These are phyloP conservation scores for Lepidostoma basale DNA, from an alignment of 1,140 invertebrate species.

Conservation along the genomic window DNA sequence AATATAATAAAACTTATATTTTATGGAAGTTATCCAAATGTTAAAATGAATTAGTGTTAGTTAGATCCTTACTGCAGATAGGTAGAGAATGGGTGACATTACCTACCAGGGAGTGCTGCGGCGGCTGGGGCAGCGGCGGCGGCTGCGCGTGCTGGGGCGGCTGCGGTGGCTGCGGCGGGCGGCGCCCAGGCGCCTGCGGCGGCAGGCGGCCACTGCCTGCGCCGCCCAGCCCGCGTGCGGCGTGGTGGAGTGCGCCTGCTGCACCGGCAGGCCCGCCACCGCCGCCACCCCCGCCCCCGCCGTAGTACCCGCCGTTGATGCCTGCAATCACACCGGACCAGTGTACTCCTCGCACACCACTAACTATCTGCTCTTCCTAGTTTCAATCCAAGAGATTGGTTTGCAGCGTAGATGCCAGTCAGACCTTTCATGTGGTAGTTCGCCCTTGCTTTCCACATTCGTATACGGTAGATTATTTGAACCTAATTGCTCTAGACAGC, in stretches of 20 bases:
- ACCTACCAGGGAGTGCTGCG: conserved; percentile 42
- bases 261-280: conserved; percentile 72
- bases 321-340: conserved; percentile 30
- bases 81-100: conserved; percentile 7
- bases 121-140: conserved; percentile 32
- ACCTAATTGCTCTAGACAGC: too few species aligned
- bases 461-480: too few species aligned
- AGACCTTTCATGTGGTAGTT: too few species aligned
- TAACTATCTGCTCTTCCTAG: too few species aligned
- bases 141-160: conserved; percentile 46
- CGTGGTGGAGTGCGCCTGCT: conserved; percentile 78
- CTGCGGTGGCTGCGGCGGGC: conserved; percentile 56
- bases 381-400: too few species aligned
- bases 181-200: conserved; percentile 64
- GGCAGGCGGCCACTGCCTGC: conserved; percentile 64
- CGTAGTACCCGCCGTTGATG: conserved; percentile 43
- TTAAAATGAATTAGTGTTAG: too few species aligned
- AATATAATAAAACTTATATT: too few species aligned
- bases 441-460: too few species aligned
- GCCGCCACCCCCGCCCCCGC: conserved; percentile 66
- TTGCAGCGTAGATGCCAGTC: too few species aligned
- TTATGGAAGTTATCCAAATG: too few species aligned
- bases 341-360: conserved; percentile 35
- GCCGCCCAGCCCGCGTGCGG: conserved; percentile 66
- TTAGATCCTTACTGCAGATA: background rate